phyloP scores from a whole-genome alignment of 2,888 invertebrate genomes.

The Corbicula japonica region DNA sequence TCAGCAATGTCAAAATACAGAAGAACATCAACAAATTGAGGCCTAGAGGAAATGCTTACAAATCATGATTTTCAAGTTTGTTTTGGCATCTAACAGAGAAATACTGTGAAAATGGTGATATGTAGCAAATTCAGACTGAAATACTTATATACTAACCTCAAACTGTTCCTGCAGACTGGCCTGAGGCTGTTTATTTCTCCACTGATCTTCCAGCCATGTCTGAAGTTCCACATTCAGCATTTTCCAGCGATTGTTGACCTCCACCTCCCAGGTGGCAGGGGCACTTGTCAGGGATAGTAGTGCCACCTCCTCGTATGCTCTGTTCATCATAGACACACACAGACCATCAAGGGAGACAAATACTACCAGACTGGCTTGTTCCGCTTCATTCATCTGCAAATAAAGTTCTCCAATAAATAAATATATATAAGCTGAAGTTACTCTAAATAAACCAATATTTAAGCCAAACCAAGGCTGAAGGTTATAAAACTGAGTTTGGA shows the following conservation, averaged over 20 bases:
- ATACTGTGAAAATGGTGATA: too few relatives aligned
- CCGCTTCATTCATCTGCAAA: constrained; percentile 87
- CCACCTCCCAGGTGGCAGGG: constrained; percentile 93
- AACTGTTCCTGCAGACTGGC: constrained; percentile 93
- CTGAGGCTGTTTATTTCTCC: constrained; percentile 90
- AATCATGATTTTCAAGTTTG: too few relatives aligned
- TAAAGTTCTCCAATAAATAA: too few relatives aligned
- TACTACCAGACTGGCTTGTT: constrained; percentile 90
- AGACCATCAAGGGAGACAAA: constrained; percentile 91
- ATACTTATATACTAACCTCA: constrained; percentile 85
- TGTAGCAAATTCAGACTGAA: constrained; percentile 23
- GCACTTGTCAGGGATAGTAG: constrained; percentile 91
- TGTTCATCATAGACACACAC: constrained; percentile 89
- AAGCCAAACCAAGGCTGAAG: too few relatives aligned
- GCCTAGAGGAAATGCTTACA: too few relatives aligned
- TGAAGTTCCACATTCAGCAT: constrained; percentile 92
- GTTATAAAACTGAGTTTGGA: too few relatives aligned
- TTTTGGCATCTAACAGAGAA: too few relatives aligned
- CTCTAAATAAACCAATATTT: too few relatives aligned
- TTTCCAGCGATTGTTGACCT: constrained; percentile 93
- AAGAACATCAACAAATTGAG: too few relatives aligned
- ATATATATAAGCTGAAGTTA: too few relatives aligned
- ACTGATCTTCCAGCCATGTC: constrained; percentile 94
- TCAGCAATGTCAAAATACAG: too few relatives aligned
- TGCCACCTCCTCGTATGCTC: constrained; percentile 89